Conservation (phyloP, 1,140 invertebrate genomes). For the Ooceraea biroi region DNA sequence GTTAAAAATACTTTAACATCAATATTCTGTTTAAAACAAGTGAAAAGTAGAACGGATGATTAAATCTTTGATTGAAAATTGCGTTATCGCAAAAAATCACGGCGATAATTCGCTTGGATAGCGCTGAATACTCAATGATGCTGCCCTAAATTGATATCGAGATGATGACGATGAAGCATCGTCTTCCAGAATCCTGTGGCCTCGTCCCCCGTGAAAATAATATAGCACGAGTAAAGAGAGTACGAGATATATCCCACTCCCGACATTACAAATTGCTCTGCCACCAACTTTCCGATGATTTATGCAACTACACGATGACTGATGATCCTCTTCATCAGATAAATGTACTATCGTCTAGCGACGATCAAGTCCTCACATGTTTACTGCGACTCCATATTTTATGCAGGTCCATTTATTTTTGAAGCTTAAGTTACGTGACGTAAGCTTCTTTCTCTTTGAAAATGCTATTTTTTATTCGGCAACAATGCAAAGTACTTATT, state of each 20-base stretch:
- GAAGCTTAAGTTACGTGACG: slow-evolving; percentile 11
- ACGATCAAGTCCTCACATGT: slow-evolving; percentile 48
- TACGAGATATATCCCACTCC: background rate
- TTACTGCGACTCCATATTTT: slow-evolving; percentile 49
- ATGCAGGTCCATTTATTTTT: slow-evolving; percentile 28
- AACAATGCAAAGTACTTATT: background rate
- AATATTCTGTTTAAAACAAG: slow-evolving; percentile 18
- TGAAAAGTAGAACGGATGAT: background rate
- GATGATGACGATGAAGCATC: slow-evolving; percentile 28
- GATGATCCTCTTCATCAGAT: slow-evolving; percentile 57
- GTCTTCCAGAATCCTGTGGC: background rate
- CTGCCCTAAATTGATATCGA: slow-evolving; percentile 36
- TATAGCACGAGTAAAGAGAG: background rate
- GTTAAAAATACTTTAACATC: too few relatives aligned
- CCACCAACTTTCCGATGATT: slow-evolving; percentile 53
- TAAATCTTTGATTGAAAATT: too few relatives aligned
- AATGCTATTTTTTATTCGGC: background rate
- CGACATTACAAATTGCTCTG: slow-evolving; percentile 47
- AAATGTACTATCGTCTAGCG: slow-evolving; percentile 43
- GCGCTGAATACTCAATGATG: background rate
- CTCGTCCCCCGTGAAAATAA: slow-evolving; percentile 17
- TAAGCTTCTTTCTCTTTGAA: background rate
- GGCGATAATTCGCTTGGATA: slow-evolving; percentile 12
- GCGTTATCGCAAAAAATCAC: slow-evolving; percentile 36
- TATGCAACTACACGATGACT: slow-evolving; percentile 53